A percentile compares a stretch with the other conserved stretches of the same genome.
Evolutionary conservation across 2,113 vertebrate species (phyloP).

Genomic region (Hemichromis elongatus): DNA sequence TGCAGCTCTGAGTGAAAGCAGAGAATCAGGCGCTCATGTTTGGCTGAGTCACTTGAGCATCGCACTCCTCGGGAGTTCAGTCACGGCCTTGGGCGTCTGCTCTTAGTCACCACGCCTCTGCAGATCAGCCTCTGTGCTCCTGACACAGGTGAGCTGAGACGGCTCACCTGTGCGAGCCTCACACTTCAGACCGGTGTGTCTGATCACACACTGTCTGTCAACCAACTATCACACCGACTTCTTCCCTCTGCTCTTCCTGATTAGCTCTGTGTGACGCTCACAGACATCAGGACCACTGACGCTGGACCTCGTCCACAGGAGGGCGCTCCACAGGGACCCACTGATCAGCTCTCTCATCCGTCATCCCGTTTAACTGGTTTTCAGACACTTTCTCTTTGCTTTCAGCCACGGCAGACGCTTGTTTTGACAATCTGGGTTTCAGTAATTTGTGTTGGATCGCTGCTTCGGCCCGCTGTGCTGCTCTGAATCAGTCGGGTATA

Average conservation of each 20-base stretch:
- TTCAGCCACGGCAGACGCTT: neutral
- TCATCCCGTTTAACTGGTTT: neutral
- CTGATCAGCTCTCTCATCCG: neutral
- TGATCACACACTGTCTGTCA: neutral
- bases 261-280: neutral
- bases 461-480: neutral
- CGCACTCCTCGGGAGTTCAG: neutral
- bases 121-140: neutral
- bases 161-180: neutral
- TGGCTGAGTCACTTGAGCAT: neutral
- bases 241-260: neutral
- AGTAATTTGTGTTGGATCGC: neutral
- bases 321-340: rapidly evolving
- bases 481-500: neutral
- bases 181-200: too few relatives aligned
- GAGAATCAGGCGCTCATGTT: neutral
- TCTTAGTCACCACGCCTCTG: neutral
- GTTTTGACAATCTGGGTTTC: neutral
- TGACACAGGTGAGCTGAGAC: rapidly evolving
- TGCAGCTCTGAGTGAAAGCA: neutral
- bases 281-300: neutral
- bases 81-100: neutral
- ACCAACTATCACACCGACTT: neutral
- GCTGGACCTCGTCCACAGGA: neutral
- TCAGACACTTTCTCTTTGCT: neutral